Percentiles rank a stretch among this genome's conserved stretches.
Evolutionary conservation across 1,140 invertebrate genomes (phyloP).

Genomic region (Leptestheria dahalacensis): DNA sequence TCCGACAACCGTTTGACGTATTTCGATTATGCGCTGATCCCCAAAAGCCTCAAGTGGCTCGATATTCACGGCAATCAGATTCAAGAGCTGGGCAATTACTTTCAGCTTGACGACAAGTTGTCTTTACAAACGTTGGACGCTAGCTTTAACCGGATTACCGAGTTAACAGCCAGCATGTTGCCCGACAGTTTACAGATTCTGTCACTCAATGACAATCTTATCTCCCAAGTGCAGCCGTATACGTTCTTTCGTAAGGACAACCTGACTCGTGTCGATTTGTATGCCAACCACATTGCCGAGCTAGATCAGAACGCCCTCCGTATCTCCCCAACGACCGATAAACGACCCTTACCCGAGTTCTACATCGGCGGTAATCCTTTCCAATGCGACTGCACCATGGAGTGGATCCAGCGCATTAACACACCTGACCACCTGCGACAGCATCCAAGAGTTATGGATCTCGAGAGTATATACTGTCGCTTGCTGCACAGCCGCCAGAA

Average conservation of each 20-base stretch:
- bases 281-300: slow-evolving; percentile 64
- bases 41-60: slow-evolving; percentile 64
- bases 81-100: slow-evolving; percentile 57
- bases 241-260: slow-evolving; percentile 70
- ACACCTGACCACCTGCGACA: slow-evolving; percentile 45
- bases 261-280: slow-evolving; percentile 64
- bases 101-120: slow-evolving; percentile 46
- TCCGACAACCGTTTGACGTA: slow-evolving; percentile 75
- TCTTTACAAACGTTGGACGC: slow-evolving; percentile 60
- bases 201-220: slow-evolving; percentile 68
- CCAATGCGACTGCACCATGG: slow-evolving; percentile 49
- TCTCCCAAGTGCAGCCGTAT: slow-evolving; percentile 57
- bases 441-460: slow-evolving; percentile 75
- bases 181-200: slow-evolving; percentile 61
- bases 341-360: slow-evolving; percentile 57
- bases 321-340: slow-evolving; percentile 46
- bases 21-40: slow-evolving; percentile 80
- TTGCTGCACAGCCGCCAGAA: slow-evolving; percentile 67
- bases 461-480: slow-evolving; percentile 79
- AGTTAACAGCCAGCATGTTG: slow-evolving; percentile 45
- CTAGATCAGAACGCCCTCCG: slow-evolving; percentile 64
- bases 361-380: slow-evolving; percentile 76
- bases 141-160: slow-evolving; percentile 62
- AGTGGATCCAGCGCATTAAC: slow-evolving; percentile 73
- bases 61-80: slow-evolving; percentile 81